phyloP scores from a whole-genome alignment of 1,140 invertebrate species.

The Monomorium pharaonis region DNA sequence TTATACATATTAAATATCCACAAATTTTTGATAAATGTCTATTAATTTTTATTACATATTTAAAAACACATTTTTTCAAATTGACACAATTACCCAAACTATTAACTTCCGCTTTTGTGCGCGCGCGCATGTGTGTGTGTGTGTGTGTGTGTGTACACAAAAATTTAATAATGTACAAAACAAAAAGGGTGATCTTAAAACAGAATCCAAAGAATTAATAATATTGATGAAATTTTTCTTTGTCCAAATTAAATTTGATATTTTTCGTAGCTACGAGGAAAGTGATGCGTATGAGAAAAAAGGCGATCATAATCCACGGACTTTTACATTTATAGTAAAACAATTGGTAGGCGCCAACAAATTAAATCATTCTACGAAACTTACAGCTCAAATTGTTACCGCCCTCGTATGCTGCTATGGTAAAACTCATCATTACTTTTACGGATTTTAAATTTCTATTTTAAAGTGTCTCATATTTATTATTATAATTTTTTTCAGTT shows the following conservation, averaged over 20 bases:
- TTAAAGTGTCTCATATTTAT: neutral
- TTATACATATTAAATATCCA: too few relatives aligned
- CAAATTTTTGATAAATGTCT: too few relatives aligned
- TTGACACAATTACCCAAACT: too few relatives aligned
- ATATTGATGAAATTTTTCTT: neutral
- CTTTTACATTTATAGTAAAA: constrained; percentile 73
- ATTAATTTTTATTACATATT: too few relatives aligned
- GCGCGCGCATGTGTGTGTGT: too few relatives aligned
- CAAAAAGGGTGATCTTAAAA: too few relatives aligned
- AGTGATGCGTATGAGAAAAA: constrained; percentile 78
- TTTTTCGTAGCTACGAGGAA: constrained; percentile 80
- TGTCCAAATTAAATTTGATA: neutral
- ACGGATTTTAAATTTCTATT: neutral
- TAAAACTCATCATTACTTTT: constrained; percentile 73
- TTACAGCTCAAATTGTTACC: constrained; percentile 85
- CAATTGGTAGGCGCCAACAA: constrained; percentile 85
- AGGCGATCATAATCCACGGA: constrained; percentile 74
- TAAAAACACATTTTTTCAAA: too few relatives aligned
- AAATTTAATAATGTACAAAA: too few relatives aligned
- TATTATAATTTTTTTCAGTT: constrained; percentile 77
- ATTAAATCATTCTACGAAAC: constrained; percentile 82
- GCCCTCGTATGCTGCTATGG: constrained; percentile 86
- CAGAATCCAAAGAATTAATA: neutral
- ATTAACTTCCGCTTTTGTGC: too few relatives aligned
- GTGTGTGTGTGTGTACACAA: too few relatives aligned